These are phyloP conservation scores for Cephus nigrinus DNA, from an alignment of 2,888 invertebrate species.

Conservation along the genomic window DNA sequence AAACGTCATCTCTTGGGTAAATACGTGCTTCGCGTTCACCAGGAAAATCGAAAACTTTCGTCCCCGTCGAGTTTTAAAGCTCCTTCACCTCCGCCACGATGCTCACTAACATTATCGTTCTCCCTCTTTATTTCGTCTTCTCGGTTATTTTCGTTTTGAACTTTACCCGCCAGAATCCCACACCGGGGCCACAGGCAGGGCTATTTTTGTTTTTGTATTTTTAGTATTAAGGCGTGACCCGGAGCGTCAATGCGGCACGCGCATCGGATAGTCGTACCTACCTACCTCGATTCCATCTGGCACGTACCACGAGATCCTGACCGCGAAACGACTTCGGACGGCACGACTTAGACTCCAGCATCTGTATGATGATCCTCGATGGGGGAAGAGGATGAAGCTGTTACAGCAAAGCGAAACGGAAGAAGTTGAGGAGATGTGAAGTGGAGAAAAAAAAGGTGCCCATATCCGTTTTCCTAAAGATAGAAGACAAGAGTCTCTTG, in stretches of 20 bases:
- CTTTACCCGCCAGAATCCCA: constrained; percentile 48
- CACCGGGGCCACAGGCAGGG: constrained; percentile 44
- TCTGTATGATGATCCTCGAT: background rate
- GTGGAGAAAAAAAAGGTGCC: background rate
- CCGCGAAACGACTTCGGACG: background rate
- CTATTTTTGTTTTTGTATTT: constrained; percentile 50
- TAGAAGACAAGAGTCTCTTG: constrained; percentile 20
- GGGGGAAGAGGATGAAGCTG: background rate
- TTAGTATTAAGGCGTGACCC: constrained; percentile 38
- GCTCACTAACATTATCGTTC: constrained; percentile 2
- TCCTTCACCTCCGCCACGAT: background rate
- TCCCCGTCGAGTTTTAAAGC: background rate
- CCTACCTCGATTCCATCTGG: background rate
- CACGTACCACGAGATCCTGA: background rate
- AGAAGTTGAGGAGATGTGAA: background rate
- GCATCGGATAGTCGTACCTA: background rate
- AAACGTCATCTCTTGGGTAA: background rate
- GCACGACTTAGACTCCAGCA: background rate
- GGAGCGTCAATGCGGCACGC: constrained; percentile 3
- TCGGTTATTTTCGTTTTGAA: constrained; percentile 52
- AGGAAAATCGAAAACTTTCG: background rate
- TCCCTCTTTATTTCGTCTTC: constrained; percentile 24
- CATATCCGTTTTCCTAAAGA: background rate
- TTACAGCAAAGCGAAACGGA: background rate
- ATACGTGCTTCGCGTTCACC: background rate